Base-by-base conservation (phyloP, 2,888 invertebrate species). In the Platycnemis pennipes region DNA sequence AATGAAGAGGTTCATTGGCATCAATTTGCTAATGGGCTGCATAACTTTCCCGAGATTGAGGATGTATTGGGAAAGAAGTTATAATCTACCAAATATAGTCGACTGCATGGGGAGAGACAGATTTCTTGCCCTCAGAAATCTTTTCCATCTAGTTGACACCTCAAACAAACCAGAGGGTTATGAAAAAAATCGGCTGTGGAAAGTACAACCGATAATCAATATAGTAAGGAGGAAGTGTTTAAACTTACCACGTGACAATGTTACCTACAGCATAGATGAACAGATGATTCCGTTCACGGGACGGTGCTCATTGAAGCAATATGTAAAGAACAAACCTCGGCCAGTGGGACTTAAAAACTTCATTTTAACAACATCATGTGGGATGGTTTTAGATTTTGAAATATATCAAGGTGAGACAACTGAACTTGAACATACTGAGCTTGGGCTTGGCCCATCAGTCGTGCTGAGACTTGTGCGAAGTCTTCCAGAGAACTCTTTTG, bases 321-420 rank as follows among this genome's bases (percentile, higher is more conserved):
- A 95, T 44, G 95, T 96, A 8, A 95, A 95, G 94, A 96, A 95
- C 94, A 96, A 96, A 94, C 96, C 96, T 31, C 95, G 95, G 42
- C 95, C 96, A 37, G 95, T 95, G 46, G 96, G 96, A 1, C 95
- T 96, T 42, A 96, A 96, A 95, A 96, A 96, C 94, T 96, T 96
- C 94, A 95, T 96, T 16, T 94, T 96, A 5, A 96, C 96, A 31
- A 95, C 95, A 22, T n/a, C n/a, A n/a, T 45, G 89, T 31, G 95
- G 95, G 42, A 94, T 95, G n/a, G 94, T 95, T 88, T 46, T 95
- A 16, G 95, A 95, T 94, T 96, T 95, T 94, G 95, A 95, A 95
- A 94, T 96, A n/a, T 96, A 95, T 94, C 95, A 95, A 94, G 96
- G 95, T 13, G 85, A 94, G n/a, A 95, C 95, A 22, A 95, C 95